Percentiles rank a stretch among this genome's conserved stretches.
These are phyloP conservation scores for Drosophila longiperda DNA, from an alignment of 2,888 invertebrate genomes.

Conservation along the genomic window DNA sequence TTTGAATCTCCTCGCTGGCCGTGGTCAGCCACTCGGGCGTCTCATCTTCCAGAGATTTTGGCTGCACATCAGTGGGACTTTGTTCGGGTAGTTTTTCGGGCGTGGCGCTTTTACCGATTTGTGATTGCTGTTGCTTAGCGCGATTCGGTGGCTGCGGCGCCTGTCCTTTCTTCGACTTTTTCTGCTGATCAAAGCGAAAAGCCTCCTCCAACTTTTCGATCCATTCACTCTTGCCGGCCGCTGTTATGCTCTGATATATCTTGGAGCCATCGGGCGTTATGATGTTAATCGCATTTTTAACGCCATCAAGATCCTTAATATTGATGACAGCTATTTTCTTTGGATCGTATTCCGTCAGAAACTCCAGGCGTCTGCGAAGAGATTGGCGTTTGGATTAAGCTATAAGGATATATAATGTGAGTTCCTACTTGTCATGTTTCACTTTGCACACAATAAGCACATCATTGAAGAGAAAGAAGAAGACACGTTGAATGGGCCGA, in stretches of 20 bases:
- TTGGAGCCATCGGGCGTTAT: conserved; percentile 97
- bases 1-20: conserved; percentile 97
- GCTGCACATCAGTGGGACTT: conserved; percentile 70
- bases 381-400: not conserved
- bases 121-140: conserved; percentile 42
- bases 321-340: conserved; percentile 97
- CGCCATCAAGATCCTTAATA: conserved; percentile 94
- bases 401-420: not conserved
- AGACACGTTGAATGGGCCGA: conserved; percentile 93
- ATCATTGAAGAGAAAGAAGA: conserved; percentile 97
- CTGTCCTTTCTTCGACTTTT: conserved; percentile 85
- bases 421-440: conserved; percentile 85
- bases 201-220: conserved; percentile 95
- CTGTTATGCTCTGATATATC: conserved; percentile 95
- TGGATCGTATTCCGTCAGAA: conserved; percentile 84
- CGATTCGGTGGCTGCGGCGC: conserved; percentile 85
- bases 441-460: conserved; percentile 93
- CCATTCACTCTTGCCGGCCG: conserved; percentile 93
- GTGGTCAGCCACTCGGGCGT: conserved; percentile 95
- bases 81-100: conserved; percentile 52
- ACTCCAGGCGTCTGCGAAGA: conserved; percentile 82
- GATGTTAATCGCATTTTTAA: conserved; percentile 97
- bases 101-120: conserved; percentile 41
- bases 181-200: conserved; percentile 90
- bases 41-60: conserved; percentile 77